phyloP scores from a whole-genome alignment of 2,113 vertebrate genomes.

The Phasianus colchicus region DNA sequence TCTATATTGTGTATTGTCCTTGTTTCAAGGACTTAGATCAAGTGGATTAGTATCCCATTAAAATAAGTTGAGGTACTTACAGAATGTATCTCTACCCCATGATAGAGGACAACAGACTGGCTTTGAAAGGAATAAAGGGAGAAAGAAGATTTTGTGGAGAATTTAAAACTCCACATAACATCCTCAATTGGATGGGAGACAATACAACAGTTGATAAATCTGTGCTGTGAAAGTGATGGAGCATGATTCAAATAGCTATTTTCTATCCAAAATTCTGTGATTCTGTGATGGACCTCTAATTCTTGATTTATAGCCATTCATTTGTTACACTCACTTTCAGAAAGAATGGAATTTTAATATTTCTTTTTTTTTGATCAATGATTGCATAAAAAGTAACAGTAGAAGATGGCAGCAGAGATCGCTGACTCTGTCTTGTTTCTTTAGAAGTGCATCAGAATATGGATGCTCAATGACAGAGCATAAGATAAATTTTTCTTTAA shows the following conservation, averaged over 20 bases:
- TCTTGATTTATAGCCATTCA: neutral
- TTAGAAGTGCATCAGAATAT: neutral
- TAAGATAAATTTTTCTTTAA: slow-evolving; percentile 34
- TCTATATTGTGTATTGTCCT: neutral
- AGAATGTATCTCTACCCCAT: neutral
- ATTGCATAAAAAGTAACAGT: slow-evolving; percentile 24
- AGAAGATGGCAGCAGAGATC: slow-evolving; percentile 83
- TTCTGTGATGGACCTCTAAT: neutral
- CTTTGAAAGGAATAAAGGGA: neutral
- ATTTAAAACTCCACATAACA: neutral
- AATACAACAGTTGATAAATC: neutral
- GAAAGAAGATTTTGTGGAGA: neutral
- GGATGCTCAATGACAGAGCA: slow-evolving; percentile 8
- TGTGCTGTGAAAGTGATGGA: neutral
- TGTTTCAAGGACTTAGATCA: neutral
- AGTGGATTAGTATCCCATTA: neutral
- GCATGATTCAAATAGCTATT: neutral
- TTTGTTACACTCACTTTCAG: neutral
- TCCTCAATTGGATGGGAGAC: neutral
- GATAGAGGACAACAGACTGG: neutral
- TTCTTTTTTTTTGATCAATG: neutral
- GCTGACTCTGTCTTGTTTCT: neutral
- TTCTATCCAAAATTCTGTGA: neutral
- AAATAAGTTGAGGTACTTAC: neutral
- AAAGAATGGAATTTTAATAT: neutral